These are phyloP conservation scores for Agrilus cyanescens DNA, from an alignment of 2,888 invertebrate species.

Conservation along the genomic window DNA sequence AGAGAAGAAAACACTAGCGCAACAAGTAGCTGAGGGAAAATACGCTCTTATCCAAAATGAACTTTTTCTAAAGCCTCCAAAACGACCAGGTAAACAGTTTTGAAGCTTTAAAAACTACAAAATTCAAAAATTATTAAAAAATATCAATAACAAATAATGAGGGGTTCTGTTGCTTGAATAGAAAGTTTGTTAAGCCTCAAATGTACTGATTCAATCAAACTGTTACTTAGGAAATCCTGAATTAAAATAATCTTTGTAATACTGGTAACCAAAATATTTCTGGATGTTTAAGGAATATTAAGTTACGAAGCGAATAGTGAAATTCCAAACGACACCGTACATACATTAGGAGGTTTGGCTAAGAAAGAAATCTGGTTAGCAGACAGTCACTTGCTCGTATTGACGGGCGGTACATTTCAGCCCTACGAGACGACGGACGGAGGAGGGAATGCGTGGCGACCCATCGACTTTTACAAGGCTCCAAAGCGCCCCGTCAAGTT, in stretches of 20 bases:
- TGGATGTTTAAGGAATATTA: slow-evolving; percentile 38
- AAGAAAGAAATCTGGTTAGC: slow-evolving; percentile 84
- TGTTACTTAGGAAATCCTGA: too few relatives aligned
- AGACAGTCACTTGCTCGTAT: slow-evolving; percentile 73
- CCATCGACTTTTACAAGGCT: slow-evolving; percentile 75
- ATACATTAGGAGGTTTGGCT: slow-evolving; percentile 69
- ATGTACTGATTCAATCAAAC: too few relatives aligned
- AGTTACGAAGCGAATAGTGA: slow-evolving; percentile 74
- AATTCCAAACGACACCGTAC: slow-evolving; percentile 66
- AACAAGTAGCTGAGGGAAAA: slow-evolving; percentile 83
- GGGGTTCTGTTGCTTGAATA: too few relatives aligned
- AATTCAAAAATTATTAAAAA: too few relatives aligned
- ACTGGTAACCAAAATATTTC: too few relatives aligned
- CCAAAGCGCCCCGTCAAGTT: slow-evolving; percentile 76
- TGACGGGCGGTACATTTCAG: slow-evolving; percentile 67
- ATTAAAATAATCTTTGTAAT: slow-evolving; percentile 22
- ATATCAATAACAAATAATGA: too few relatives aligned
- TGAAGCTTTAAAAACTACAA: too few relatives aligned
- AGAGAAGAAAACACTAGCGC: slow-evolving; percentile 73
- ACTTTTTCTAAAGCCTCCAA: slow-evolving; percentile 56
- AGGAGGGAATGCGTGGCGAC: slow-evolving; percentile 53
- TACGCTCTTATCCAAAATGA: slow-evolving; percentile 82
- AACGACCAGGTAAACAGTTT: slow-evolving; percentile 59
- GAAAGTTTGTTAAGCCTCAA: too few relatives aligned
- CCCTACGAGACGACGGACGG: slow-evolving; percentile 36